Evolutionary conservation across 2,797 vertebrate genomes (phyloP).

Genomic region (Myiotriccus ornatus): DNA sequence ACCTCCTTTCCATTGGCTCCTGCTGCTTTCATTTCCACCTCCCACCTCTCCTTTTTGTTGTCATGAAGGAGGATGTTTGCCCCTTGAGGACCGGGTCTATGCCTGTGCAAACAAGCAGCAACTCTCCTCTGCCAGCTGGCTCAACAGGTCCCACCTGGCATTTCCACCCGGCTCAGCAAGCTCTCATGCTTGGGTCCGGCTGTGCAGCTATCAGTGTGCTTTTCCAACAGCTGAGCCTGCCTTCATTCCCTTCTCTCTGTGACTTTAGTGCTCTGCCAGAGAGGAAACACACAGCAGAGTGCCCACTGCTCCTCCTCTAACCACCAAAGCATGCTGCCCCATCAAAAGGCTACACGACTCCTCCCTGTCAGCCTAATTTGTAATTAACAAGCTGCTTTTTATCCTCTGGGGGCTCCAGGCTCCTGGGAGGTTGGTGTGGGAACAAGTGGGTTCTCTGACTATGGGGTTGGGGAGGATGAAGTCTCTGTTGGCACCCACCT

Average conservation of each 20-base stretch:
- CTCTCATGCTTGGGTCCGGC: rapidly evolving
- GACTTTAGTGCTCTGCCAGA: neutral
- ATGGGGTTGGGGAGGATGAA: neutral
- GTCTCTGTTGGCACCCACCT: rapidly evolving
- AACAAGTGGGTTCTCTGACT: neutral
- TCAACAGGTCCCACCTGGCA: neutral
- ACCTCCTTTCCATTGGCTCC: neutral
- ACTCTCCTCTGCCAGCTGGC: neutral
- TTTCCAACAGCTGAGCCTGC: neutral
- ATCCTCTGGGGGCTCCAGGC: neutral
- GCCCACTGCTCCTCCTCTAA: neutral
- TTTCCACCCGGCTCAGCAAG: neutral
- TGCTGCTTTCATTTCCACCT: neutral
- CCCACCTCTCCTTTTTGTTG: neutral
- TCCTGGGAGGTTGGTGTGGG: neutral
- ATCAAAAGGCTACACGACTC: rapidly evolving
- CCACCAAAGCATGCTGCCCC: neutral
- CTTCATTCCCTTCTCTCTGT: neutral
- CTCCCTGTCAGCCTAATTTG: neutral
- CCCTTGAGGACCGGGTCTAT: neutral
- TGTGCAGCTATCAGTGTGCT: neutral
- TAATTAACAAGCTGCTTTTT: neutral
- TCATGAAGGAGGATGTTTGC: rapidly evolving
- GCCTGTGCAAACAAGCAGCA: neutral
- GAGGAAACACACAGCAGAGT: rapidly evolving